Conservation (phyloP, 2,113 vertebrate species). For the Zosterops japonicus region DNA sequence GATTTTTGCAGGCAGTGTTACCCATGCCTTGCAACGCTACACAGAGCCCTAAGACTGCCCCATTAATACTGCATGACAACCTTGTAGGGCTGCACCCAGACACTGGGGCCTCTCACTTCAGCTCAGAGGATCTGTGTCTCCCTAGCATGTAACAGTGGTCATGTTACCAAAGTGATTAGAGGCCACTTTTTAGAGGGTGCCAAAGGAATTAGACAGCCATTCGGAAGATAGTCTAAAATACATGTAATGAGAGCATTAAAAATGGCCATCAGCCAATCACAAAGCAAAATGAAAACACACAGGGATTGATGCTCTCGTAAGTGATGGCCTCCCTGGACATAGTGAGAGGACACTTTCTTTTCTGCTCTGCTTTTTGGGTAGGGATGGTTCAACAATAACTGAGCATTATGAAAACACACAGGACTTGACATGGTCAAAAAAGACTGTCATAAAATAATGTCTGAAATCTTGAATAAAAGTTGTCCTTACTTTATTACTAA, state of each 20-base stretch:
- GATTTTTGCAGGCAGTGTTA: not conserved
- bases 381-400: not conserved
- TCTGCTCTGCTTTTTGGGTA: not conserved
- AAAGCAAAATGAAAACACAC: not conserved
- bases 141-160: not conserved
- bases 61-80: not conserved
- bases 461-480: not conserved
- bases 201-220: not conserved
- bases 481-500: not conserved
- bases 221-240: not conserved
- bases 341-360: not conserved
- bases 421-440: not conserved
- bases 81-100: not conserved
- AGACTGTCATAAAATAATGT: not conserved
- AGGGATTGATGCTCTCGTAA: not conserved
- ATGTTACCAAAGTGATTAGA: not conserved
- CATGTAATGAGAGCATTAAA: not conserved
- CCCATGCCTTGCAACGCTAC: not conserved
- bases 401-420: not conserved
- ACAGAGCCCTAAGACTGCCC: not conserved
- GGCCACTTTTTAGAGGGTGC: rapidly evolving
- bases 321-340: not conserved
- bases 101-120: not conserved
- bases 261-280: not conserved
- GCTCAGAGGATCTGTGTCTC: not conserved